Evolutionary conservation across 1,140 invertebrate species (phyloP).

Genomic region (Calliphora vicina): DNA sequence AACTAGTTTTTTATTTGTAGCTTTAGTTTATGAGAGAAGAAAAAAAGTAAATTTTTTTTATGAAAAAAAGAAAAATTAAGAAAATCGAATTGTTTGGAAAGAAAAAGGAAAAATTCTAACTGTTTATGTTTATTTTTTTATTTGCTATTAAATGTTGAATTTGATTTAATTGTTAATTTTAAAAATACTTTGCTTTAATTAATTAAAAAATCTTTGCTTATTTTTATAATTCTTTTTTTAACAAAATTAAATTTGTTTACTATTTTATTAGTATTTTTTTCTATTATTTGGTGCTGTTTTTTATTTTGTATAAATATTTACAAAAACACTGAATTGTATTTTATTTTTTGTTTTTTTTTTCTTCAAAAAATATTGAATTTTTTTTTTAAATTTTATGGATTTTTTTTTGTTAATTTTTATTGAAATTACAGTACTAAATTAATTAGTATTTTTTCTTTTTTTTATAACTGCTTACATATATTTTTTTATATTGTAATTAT

Average conservation of each 20-base stretch:
- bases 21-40: neutral
- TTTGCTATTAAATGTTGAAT: neutral
- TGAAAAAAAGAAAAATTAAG: neutral
- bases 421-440: slow-evolving; percentile 9
- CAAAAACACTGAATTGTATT: slow-evolving; percentile 29
- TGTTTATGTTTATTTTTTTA: neutral
- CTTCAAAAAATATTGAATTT: neutral
- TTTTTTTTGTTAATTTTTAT: slow-evolving; percentile 23
- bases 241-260: neutral
- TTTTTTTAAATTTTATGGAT: slow-evolving; percentile 14
- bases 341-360: slow-evolving; percentile 19
- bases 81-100: neutral
- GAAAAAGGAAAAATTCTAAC: neutral
- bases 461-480: neutral
- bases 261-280: neutral
- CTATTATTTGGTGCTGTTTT: slow-evolving; percentile 14
- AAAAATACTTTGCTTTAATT: too few species aligned
- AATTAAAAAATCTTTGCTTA: too few species aligned
- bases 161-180: too few species aligned
- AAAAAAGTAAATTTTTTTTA: too few species aligned
- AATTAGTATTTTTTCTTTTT: slow-evolving; percentile 5
- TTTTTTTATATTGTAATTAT: slow-evolving; percentile 4
- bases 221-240: neutral
- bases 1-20: slow-evolving; percentile 10
- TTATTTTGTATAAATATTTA: slow-evolving; percentile 35